phyloP scores from a whole-genome alignment of 2,888 invertebrate genomes.

The Drosophila siamana region DNA sequence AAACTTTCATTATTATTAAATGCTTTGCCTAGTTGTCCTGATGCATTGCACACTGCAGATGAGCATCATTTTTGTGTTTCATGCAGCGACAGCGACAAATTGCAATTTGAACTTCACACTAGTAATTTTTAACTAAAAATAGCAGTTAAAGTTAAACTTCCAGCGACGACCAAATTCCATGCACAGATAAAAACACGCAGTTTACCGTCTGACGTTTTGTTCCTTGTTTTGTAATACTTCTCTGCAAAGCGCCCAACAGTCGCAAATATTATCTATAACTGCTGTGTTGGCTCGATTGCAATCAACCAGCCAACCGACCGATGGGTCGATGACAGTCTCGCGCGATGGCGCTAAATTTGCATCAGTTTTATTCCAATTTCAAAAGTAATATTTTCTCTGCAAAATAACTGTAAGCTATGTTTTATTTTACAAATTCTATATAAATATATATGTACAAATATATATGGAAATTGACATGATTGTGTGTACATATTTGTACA shows the following conservation, averaged over 20 bases:
- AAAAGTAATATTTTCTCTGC: neutral
- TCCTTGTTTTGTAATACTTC: constrained; percentile 80
- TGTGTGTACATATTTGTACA: neutral
- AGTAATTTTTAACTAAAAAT: constrained; percentile 76
- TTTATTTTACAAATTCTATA: neutral
- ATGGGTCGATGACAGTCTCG: constrained; percentile 41
- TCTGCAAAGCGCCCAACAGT: constrained; percentile 68
- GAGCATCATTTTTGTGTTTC: constrained; percentile 43
- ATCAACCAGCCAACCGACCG: constrained; percentile 22
- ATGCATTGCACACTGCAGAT: constrained; percentile 35
- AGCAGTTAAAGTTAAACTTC: constrained; percentile 62
- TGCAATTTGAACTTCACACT: constrained; percentile 56
- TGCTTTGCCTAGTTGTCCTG: constrained; percentile 23
- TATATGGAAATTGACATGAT: neutral
- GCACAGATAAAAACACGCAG: constrained; percentile 72
- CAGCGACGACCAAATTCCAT: constrained; percentile 48
- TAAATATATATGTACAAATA: neutral
- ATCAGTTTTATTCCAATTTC: constrained; percentile 3
- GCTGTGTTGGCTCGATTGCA: constrained; percentile 39
- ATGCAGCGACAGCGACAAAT: constrained; percentile 18
- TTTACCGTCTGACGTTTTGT: constrained; percentile 69
- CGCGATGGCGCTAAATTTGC: constrained; percentile 47
- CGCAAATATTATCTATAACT: constrained; percentile 82
- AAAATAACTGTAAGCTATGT: neutral
- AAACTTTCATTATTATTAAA: constrained; percentile 37